Conservation (phyloP, 2,888 invertebrate genomes). For the Tachystola acroxantha region DNA sequence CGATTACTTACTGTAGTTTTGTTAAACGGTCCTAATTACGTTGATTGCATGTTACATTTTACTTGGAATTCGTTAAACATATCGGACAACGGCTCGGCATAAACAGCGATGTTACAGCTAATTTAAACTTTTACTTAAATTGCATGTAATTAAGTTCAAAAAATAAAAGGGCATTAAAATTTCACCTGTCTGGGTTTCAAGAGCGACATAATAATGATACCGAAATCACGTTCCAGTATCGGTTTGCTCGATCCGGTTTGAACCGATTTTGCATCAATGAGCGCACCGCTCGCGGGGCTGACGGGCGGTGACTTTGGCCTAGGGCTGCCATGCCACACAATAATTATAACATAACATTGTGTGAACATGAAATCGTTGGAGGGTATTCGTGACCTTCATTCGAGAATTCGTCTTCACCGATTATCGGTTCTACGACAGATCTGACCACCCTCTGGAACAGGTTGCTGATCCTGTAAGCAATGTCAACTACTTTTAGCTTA, state of each 20-base stretch:
- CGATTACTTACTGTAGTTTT: too few relatives aligned
- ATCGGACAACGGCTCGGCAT: background rate
- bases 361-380: too few relatives aligned
- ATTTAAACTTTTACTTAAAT: slow-evolving; percentile 5
- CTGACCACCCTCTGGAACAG: too few relatives aligned
- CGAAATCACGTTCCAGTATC: slow-evolving; percentile 17
- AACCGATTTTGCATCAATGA: slow-evolving; percentile 34
- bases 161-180: slow-evolving; percentile 33
- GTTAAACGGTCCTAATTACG: too few relatives aligned
- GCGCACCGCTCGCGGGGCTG: slow-evolving; percentile 5
- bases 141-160: slow-evolving; percentile 7
- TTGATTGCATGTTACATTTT: too few relatives aligned
- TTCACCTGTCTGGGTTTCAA: slow-evolving; percentile 43
- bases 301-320: too few relatives aligned
- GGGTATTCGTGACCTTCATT: too few relatives aligned
- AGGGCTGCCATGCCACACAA: slow-evolving; percentile 21
- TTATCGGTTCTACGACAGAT: too few relatives aligned
- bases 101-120: background rate
- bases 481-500: too few relatives aligned
- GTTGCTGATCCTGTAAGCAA: too few relatives aligned
- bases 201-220: slow-evolving; percentile 24
- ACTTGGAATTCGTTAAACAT: background rate
- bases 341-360: slow-evolving; percentile 53
- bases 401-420: too few relatives aligned
- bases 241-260: slow-evolving; percentile 19